Evolutionary conservation across 1,140 invertebrate species (phyloP).

Genomic region (Cydia splendana): DNA sequence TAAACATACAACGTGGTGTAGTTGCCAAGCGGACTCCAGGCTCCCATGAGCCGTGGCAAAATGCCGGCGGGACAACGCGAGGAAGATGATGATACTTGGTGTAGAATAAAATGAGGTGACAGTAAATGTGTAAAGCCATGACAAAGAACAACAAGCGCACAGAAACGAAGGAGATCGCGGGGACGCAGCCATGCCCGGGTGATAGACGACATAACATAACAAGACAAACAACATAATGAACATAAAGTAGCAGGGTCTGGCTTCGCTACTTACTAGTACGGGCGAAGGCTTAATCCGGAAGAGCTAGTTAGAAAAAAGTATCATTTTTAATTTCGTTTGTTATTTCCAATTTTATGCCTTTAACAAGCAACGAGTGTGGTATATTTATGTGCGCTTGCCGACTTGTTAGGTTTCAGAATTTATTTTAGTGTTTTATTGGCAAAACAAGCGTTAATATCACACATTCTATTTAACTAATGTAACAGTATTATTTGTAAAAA

Average conservation of each 20-base stretch:
- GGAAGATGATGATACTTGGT: not conserved
- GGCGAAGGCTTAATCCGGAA: slow-evolving; percentile 98
- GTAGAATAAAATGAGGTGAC: slow-evolving; percentile 33
- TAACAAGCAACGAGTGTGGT: slow-evolving; percentile 57
- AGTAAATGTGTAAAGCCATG: slow-evolving; percentile 55
- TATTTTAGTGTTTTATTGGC: slow-evolving; percentile 46
- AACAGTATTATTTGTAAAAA: not conserved
- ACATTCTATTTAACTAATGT: slow-evolving; percentile 36
- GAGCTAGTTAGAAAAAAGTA: slow-evolving; percentile 88
- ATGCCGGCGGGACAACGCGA: too few species aligned
- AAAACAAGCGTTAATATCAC: slow-evolving; percentile 66
- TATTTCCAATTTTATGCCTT: slow-evolving; percentile 57
- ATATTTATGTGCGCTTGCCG: slow-evolving; percentile 78
- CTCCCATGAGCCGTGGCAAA: too few species aligned
- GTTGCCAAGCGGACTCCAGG: too few species aligned
- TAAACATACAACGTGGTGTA: not conserved
- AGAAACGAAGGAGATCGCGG: slow-evolving; percentile 66
- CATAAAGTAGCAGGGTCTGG: slow-evolving; percentile 71
- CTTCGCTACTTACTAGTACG: slow-evolving; percentile 94
- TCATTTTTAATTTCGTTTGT: slow-evolving; percentile 66
- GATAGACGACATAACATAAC: slow-evolving; percentile 59
- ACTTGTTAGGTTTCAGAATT: slow-evolving; percentile 50
- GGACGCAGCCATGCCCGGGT: slow-evolving; percentile 72
- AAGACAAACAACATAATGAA: slow-evolving; percentile 54
- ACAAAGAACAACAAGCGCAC: slow-evolving; percentile 78